phyloP scores from a whole-genome alignment of 2,888 invertebrate species.

The Arrhopalites spinosus region DNA sequence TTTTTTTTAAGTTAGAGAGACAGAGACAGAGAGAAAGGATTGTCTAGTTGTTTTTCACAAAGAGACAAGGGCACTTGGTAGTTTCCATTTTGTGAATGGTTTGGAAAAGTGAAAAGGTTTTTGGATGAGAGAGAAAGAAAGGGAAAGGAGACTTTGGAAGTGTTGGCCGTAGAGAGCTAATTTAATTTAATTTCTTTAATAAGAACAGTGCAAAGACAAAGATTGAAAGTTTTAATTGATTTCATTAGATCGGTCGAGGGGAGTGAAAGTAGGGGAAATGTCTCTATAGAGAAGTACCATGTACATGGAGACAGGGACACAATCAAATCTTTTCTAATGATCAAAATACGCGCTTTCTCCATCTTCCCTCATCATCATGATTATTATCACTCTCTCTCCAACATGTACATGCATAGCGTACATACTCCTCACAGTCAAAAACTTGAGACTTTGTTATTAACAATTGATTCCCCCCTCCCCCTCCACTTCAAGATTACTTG shows the following conservation, averaged over 20 bases:
- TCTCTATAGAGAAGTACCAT: not conserved
- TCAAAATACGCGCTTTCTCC: not conserved
- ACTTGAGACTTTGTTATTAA: not conserved
- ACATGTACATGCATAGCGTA: not conserved
- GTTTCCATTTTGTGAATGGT: not conserved
- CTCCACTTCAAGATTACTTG: no score
- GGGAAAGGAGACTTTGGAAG: not conserved
- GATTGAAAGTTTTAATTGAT: conserved; percentile 44
- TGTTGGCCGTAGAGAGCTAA: not conserved
- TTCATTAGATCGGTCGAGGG: conserved; percentile 31
- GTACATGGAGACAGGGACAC: no score
- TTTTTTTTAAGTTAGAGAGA: no score
- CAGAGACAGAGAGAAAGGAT: no score
- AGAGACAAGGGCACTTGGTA: no score
- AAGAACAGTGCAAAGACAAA: conserved; percentile 28
- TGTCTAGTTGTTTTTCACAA: no score
- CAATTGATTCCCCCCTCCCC: no score
- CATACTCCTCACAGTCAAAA: not conserved
- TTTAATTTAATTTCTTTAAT: conserved; percentile 36
- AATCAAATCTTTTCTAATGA: conserved; percentile 28
- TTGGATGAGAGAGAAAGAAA: not conserved
- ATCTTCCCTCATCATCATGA: not conserved
- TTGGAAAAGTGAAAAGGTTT: not conserved
- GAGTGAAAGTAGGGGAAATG: not conserved
- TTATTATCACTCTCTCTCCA: not conserved